These are phyloP conservation scores for Centrocercus urophasianus DNA, from an alignment of 2,113 vertebrate species.

Conservation along the genomic window DNA sequence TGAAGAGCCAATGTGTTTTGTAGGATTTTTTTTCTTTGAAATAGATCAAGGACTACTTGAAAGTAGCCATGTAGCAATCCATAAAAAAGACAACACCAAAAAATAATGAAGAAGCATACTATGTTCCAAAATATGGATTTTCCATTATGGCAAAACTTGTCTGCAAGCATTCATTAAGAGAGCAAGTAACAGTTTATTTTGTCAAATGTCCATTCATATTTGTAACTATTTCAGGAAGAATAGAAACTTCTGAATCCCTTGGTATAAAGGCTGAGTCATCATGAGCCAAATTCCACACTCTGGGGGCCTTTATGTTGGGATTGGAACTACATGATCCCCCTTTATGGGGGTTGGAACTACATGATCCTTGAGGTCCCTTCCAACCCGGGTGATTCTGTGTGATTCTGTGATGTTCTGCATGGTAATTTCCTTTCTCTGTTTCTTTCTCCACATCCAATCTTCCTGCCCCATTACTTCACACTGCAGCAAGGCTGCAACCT, in stretches of 20 bases:
- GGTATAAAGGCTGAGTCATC: neutral
- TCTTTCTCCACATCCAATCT: neutral
- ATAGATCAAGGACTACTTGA: neutral
- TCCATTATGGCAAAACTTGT: neutral
- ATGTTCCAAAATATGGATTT: neutral
- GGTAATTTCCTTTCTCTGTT: neutral
- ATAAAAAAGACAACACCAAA: neutral
- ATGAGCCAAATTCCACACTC: neutral
- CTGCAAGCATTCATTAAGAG: neutral
- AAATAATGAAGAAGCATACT: neutral
- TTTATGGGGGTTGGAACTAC: no score
- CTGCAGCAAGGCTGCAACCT: rapidly evolving
- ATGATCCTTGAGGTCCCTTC: no score
- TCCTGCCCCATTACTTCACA: neutral
- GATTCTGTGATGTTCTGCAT: neutral
- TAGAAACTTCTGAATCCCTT: neutral
- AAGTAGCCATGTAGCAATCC: neutral
- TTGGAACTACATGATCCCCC: no score
- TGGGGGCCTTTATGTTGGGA: neutral
- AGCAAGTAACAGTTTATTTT: neutral
- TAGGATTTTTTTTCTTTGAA: neutral
- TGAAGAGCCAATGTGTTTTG: neutral
- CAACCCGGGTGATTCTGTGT: no score
- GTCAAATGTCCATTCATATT: neutral
- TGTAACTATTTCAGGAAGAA: slow-evolving; percentile 14